phyloP scores from a whole-genome alignment of 2,797 vertebrate species.

The Molossus molossus region DNA sequence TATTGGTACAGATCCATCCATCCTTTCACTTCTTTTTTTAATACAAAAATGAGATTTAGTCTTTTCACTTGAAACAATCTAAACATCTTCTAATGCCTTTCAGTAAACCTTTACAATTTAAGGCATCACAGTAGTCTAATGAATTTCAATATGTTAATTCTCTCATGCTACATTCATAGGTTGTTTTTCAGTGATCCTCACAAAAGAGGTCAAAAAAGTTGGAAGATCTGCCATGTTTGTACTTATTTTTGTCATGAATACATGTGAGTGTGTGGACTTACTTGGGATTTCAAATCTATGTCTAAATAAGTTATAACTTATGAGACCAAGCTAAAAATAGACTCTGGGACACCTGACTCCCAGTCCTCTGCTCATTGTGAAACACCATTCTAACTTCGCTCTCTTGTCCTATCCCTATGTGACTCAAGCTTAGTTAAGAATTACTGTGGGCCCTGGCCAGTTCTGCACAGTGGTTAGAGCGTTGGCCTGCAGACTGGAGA shows the following conservation, averaged over 20 bases:
- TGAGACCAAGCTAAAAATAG: background rate
- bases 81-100: background rate
- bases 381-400: background rate
- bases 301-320: background rate
- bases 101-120: background rate
- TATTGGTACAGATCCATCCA: background rate
- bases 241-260: background rate
- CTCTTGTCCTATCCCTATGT: background rate
- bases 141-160: background rate
- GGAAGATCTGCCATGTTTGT: background rate
- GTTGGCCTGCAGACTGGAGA: too few species aligned
- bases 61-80: constrained; percentile 13
- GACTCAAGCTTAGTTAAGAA: constrained; percentile 19
- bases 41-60: background rate
- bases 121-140: background rate
- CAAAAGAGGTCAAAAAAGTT: background rate
- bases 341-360: background rate
- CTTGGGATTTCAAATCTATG: background rate
- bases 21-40: background rate
- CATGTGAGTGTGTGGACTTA: background rate
- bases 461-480: too few species aligned
- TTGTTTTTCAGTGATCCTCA: background rate
- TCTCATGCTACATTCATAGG: background rate
- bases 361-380: background rate
- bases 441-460: background rate